Evolutionary conservation across 1,140 invertebrate species (phyloP).

Genomic region (Drosophila bipectinata): DNA sequence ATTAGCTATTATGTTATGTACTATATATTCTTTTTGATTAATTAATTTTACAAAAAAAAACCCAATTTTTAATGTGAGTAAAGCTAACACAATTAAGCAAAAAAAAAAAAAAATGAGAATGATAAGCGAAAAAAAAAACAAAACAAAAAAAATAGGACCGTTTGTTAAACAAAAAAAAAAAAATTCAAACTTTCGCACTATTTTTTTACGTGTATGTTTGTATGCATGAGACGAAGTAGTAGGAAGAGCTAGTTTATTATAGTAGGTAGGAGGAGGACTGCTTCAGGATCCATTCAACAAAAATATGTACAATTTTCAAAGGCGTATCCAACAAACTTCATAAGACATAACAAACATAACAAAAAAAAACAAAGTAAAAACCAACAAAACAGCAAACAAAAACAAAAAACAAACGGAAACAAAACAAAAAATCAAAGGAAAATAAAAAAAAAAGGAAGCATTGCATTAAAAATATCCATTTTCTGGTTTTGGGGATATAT

Average conservation of each 20-base stretch:
- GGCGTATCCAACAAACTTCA: conserved; percentile 42
- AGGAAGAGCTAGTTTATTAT: conserved; percentile 21
- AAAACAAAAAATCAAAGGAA: conserved; percentile 31
- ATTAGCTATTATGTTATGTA: conserved; percentile 3
- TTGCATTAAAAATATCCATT: conserved; percentile 16
- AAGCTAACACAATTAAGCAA: background rate
- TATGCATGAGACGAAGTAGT: conserved; percentile 7
- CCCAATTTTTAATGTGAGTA: background rate
- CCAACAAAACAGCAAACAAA: conserved; percentile 5
- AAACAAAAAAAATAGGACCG: background rate
- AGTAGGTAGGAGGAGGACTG: conserved; percentile 34
- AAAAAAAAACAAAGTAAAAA: conserved; percentile 28
- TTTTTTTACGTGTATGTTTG: conserved; percentile 40
- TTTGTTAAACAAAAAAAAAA: conserved; percentile 26
- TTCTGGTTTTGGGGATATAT: background rate
- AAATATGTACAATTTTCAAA: conserved; percentile 23
- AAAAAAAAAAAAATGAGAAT: conserved; percentile 1
- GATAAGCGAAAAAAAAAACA: conserved; percentile 10
- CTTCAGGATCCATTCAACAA: conserved; percentile 29
- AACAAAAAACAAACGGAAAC: conserved; percentile 9
- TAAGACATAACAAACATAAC: conserved; percentile 5
- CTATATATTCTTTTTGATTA: conserved; percentile 11
- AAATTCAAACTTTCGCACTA: conserved; percentile 32
- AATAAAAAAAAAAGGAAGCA: conserved; percentile 33
- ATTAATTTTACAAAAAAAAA: background rate